These are phyloP conservation scores for Percina caprodes DNA, from an alignment of 2,113 vertebrate species.

Conservation along the genomic window DNA sequence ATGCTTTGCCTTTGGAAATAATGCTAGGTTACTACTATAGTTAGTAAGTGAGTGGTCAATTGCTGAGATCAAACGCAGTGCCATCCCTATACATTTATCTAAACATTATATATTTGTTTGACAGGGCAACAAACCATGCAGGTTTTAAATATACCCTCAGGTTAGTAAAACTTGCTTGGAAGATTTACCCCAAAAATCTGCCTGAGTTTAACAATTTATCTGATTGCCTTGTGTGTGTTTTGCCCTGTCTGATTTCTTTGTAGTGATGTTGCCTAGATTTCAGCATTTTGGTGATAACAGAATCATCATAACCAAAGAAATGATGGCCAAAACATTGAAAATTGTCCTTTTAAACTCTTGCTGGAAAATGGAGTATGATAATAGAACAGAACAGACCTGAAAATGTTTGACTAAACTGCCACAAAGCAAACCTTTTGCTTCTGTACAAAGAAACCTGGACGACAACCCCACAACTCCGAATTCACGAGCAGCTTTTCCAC, in stretches of 20 bases:
- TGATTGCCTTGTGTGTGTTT: background rate
- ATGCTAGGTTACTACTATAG: background rate
- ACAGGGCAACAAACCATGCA: no score
- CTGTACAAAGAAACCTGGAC: background rate
- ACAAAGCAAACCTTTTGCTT: conserved; percentile 18
- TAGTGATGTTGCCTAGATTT: background rate
- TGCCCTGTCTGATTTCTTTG: background rate
- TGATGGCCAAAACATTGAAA: background rate
- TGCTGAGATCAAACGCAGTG: no score
- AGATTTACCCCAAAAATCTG: background rate
- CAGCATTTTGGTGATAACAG: background rate
- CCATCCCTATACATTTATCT: no score
- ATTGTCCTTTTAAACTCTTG: background rate
- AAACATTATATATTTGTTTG: no score
- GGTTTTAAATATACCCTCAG: no score
- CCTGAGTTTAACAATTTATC: background rate
- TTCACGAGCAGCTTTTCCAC: conserved; percentile 22
- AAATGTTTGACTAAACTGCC: conserved; percentile 17
- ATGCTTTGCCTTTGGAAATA: background rate
- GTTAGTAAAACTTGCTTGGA: no score
- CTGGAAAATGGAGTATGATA: background rate
- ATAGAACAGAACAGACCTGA: conserved; percentile 10
- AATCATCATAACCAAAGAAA: background rate
- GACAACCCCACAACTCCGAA: conserved; percentile 8
- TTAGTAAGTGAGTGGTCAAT: background rate